A percentile compares a stretch with the other conserved stretches of the same genome.
phyloP scores from a whole-genome alignment of 2,113 vertebrate genomes.

The Microtus oregoni region DNA sequence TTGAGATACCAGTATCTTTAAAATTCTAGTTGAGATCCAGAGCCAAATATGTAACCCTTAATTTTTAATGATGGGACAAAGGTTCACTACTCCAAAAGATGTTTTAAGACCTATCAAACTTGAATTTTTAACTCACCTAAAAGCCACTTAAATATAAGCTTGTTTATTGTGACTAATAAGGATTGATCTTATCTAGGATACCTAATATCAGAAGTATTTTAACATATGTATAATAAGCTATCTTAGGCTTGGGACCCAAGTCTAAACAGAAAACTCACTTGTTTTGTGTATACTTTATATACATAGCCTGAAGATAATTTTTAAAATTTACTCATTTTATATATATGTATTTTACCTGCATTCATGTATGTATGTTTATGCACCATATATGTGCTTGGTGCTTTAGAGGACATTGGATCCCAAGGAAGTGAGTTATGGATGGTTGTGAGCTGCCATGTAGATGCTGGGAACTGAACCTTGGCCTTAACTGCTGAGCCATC shows the following conservation, averaged over 20 bases:
- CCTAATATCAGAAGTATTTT: neutral
- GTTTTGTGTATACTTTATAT: neutral
- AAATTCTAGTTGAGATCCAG: constrained; percentile 6
- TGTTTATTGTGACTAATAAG: neutral
- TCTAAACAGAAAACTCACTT: neutral
- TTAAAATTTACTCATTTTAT: neutral
- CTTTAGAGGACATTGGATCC: neutral
- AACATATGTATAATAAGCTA: neutral
- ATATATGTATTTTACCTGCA: neutral
- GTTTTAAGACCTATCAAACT: neutral
- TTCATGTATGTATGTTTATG: neutral
- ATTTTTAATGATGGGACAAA: neutral
- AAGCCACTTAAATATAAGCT: neutral
- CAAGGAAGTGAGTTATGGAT: neutral
- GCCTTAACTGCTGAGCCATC: neutral
- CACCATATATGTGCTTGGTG: neutral
- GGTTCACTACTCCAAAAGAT: neutral
- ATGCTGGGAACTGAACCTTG: neutral
- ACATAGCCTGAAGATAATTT: neutral
- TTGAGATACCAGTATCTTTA: constrained; percentile 27
- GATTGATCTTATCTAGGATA: neutral
- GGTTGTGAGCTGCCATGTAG: neutral
- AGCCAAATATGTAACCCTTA: neutral
- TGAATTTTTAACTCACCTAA: neutral
- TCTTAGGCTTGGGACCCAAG: neutral